Evolutionary conservation across 2,888 invertebrate genomes (phyloP).

Genomic region (Drosophila falleni): DNA sequence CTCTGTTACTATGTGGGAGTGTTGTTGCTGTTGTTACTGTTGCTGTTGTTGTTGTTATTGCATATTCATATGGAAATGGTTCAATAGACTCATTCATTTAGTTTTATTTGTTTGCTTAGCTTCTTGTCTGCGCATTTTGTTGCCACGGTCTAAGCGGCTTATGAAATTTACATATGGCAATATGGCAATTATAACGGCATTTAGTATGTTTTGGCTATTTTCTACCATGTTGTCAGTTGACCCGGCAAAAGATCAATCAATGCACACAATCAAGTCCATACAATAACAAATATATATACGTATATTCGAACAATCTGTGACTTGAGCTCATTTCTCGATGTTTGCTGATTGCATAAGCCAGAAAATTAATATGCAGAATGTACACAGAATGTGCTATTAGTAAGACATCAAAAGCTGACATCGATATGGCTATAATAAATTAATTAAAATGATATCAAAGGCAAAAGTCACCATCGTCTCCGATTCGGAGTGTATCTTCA

Average conservation of each 20-base stretch:
- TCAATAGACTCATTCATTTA: constrained; percentile 49
- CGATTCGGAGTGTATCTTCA: constrained; percentile 19
- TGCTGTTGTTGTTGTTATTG: constrained; percentile 28
- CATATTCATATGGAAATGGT: constrained; percentile 36
- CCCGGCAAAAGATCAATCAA: constrained; percentile 39
- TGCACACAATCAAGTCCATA: not conserved
- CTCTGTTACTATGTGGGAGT: constrained; percentile 52
- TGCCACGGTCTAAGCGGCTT: constrained; percentile 52
- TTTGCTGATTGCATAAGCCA: constrained; percentile 42
- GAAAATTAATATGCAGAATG: constrained; percentile 56
- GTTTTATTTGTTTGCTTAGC: constrained; percentile 44
- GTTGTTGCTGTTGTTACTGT: constrained; percentile 8
- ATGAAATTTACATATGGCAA: constrained; percentile 47
- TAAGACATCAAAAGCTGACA: constrained; percentile 62
- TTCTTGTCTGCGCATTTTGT: constrained; percentile 32
- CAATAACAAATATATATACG: no score
- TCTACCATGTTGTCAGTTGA: constrained; percentile 25
- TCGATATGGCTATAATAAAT: constrained; percentile 63
- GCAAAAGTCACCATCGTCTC: constrained; percentile 49
- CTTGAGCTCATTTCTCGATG: constrained; percentile 9
- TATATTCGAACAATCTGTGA: not conserved
- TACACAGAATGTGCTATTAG: constrained; percentile 61
- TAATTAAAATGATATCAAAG: constrained; percentile 77
- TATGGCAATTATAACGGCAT: constrained; percentile 47
- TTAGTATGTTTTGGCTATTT: constrained; percentile 29